Evolutionary conservation across 2,888 invertebrate genomes (phyloP), one percentile per base, ranked within the genome.

Genomic region (Girardia tigrina): DNA sequence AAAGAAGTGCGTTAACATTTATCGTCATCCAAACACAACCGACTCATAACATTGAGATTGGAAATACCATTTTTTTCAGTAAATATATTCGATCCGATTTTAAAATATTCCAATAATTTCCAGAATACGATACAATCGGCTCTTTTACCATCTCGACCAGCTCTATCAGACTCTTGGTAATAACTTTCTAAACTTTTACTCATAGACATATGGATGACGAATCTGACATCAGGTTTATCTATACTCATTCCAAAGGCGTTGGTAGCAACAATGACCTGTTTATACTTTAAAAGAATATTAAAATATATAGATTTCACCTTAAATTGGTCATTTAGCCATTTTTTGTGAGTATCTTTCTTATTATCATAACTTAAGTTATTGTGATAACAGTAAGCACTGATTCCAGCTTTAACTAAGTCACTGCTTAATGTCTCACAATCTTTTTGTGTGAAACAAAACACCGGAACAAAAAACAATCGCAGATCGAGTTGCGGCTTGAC

Each of bases 171-270:
- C 78, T 85, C 85, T 82, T 94, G 94, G 82, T 93, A 94, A 82
- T 91, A 90, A 81, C 90, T 91, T 83, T 94, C 93, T 88, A 94
- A 90, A 14, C 91, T 91, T 78, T 87, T 88, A 77, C 86, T 85
- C 74, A 87, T 79, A 0, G 85, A 84, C 79, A 91, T 89, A 84
- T 93, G 86, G 77, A 94, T 91, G 0, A 94, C 92, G 86, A 92
- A 94, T 77, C 92, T 87, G 0, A 94, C 93, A 86, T 94, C 89
- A 0, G 92, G 88, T 84, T 98, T 98, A 84, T 98, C 94, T 79
- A 94, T 94, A 0, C 94, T 94, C 88, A 94, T 89, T 12, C 94
- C 94, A 86, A 94, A 94, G 0, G 94, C 94, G 77, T 93, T 89
- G 0, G 94, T 94, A 0, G 94, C 94, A 26, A 92, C 89, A 29